Percentiles rank a stretch among this genome's conserved stretches.
These are phyloP conservation scores for Tetragnatha montana DNA, from an alignment of 2,888 invertebrate genomes.

Conservation along the genomic window DNA sequence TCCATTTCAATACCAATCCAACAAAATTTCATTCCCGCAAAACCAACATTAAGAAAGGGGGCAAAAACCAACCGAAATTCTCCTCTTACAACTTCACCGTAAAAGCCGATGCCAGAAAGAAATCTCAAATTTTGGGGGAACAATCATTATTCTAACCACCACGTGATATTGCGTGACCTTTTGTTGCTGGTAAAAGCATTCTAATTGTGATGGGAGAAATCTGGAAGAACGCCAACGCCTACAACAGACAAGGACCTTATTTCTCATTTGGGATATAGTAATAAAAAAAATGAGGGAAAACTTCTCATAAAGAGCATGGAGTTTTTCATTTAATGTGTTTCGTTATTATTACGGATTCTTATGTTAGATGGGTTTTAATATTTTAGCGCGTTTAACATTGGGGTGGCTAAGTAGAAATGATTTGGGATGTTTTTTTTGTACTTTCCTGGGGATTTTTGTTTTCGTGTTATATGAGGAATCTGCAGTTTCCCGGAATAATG, in stretches of 20 bases:
- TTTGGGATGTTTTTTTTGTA: not conserved
- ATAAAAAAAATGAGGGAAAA: not conserved
- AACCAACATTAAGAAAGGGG: too few species aligned
- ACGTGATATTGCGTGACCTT: constrained; percentile 47
- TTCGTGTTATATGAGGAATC: too few species aligned
- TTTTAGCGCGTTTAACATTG: not conserved
- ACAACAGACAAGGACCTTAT: not conserved
- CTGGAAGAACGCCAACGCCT: constrained; percentile 14
- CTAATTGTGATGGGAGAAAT: constrained; percentile 16
- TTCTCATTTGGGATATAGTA: not conserved
- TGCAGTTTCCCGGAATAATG: too few species aligned
- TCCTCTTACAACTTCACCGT: not conserved
- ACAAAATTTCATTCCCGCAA: too few species aligned
- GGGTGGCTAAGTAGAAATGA: not conserved
- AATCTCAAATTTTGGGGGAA: constrained; percentile 15
- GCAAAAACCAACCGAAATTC: not conserved
- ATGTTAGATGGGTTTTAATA: not conserved
- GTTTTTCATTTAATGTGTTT: not conserved
- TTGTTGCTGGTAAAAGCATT: constrained; percentile 3
- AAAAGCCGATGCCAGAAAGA: constrained; percentile 1
- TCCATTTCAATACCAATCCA: too few species aligned
- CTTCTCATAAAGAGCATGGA: not conserved
- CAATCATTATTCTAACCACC: constrained; percentile 6
- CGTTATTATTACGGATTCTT: not conserved
- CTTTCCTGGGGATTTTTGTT: not conserved